Evolutionary conservation across 2,888 invertebrate genomes (phyloP), one percentile per base, ranked within the genome.

Genomic region (Watsonalla cultraria): DNA sequence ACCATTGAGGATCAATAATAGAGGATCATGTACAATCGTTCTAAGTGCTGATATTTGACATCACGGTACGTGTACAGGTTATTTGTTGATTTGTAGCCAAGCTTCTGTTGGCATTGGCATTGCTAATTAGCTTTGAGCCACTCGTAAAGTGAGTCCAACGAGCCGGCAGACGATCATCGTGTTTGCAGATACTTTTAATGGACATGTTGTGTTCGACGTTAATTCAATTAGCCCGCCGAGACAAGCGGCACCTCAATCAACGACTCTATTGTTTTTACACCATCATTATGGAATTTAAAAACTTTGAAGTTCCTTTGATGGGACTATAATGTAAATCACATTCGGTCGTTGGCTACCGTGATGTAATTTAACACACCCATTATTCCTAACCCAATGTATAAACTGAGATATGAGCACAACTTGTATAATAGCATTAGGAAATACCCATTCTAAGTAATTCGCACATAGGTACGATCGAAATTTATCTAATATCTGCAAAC

Each of bases 161-260:
- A 15, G 48, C 9, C 34, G 47, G 0, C 35, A 54, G 55, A 54
- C 46, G 56, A 56, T 55, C 54, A 65, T 66, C 69, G 61, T 80
- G 75, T 84, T 82, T 81, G 76, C 76, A 64, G 66, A 76, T 68
- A 72, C 72, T 37, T 49, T 71, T 88, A 89, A 89, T 90, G 87
- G 84, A 84, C 70, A 82, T 80, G 80, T 75, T 84, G 74, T 88
- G 87, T 86, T 82, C 73, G 64, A 62, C 72, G 60, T 82, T 88
- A 86, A 88, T 86, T 87, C 70, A 84, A 89, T 90, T 89, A 90
- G 81, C 76, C 67, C 57, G 59, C 53, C 53, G 65, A 65, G 68
- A 68, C 75, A 72, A 69, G 64, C 66, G 64, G 68, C 69, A 65
- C 71, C 68, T 73, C 76, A 78, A 79, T 84, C 80, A 84, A 84